Percentiles rank a stretch among this genome's conserved stretches.
phyloP scores from a whole-genome alignment of 2,113 vertebrate genomes.

The Aphyosemion australe region DNA sequence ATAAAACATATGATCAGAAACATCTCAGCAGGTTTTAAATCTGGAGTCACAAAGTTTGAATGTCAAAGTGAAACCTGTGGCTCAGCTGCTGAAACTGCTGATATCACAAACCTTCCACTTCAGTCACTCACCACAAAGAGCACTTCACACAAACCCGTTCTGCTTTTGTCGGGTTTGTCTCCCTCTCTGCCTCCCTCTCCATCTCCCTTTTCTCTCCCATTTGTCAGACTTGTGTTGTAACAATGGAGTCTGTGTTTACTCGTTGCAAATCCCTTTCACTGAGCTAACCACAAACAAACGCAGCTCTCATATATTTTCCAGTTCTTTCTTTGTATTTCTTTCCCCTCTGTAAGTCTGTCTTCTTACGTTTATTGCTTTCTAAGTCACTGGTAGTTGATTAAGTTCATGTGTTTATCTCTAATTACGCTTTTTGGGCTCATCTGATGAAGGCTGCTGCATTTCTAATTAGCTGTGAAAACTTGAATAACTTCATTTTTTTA shows the following conservation, averaged over 20 bases:
- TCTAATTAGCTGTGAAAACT: too few relatives aligned
- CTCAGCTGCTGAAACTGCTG: constrained; percentile 26
- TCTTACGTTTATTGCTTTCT: background rate
- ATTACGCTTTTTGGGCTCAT: too few relatives aligned
- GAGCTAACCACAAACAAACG: constrained; percentile 57
- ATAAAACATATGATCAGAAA: constrained; percentile 1
- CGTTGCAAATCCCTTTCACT: constrained; percentile 58
- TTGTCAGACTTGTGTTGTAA: constrained; percentile 41
- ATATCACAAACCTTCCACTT: constrained; percentile 59
- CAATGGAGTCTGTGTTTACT: constrained; percentile 75
- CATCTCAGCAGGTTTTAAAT: background rate
- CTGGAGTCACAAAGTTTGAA: background rate
- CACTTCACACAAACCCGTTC: constrained; percentile 66
- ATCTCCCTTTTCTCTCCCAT: constrained; percentile 29
- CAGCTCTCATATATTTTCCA: constrained; percentile 13
- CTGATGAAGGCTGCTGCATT: too few relatives aligned
- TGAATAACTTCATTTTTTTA: too few relatives aligned
- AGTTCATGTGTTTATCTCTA: constrained; percentile 29
- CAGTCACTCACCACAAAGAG: constrained; percentile 66
- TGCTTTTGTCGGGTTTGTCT: constrained; percentile 56
- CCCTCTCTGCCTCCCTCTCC: constrained; percentile 42
- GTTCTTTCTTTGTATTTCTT: background rate
- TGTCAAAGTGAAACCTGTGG: too few relatives aligned
- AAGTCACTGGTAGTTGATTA: constrained; percentile 27
- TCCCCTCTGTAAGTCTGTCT: background rate